Percentiles rank a stretch among this genome's conserved stretches.
Conservation (phyloP, 2,888 invertebrate species). For the Apoderus coryli region DNA sequence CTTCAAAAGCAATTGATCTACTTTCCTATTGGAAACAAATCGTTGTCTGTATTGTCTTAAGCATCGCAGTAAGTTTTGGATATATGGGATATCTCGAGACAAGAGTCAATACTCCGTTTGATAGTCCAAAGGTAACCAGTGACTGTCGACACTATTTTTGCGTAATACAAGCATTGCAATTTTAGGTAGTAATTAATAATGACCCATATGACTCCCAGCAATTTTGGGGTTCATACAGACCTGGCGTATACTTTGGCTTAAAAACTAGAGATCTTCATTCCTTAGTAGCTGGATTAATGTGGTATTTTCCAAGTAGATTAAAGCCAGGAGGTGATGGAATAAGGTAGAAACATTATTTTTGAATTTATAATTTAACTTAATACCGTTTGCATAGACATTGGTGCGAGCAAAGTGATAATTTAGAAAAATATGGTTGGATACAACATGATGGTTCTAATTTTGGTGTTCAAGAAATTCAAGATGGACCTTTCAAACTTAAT, state of each 20-base stretch:
- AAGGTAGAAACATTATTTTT: slow-evolving; percentile 32
- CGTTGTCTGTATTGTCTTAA: slow-evolving; percentile 45
- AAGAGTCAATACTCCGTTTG: slow-evolving; percentile 73
- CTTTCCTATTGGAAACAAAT: slow-evolving; percentile 43
- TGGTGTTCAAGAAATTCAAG: slow-evolving; percentile 80
- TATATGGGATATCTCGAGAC: slow-evolving; percentile 77
- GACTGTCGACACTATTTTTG: too few relatives aligned
- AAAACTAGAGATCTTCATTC: slow-evolving; percentile 82
- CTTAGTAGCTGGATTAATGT: slow-evolving; percentile 88
- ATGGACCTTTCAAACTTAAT: slow-evolving; percentile 57
- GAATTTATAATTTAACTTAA: slow-evolving; percentile 1
- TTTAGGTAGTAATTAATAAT: slow-evolving; percentile 51
- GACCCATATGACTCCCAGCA: slow-evolving; percentile 60
- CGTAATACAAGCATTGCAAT: slow-evolving; percentile 4
- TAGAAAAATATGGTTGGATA: slow-evolving; percentile 77
- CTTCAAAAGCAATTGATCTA: slow-evolving; percentile 16
- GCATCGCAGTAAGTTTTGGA: slow-evolving; percentile 58
- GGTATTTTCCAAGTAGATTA: slow-evolving; percentile 68
- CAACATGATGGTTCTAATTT: slow-evolving; percentile 87
- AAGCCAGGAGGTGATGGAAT: slow-evolving; percentile 60
- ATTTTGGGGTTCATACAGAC: slow-evolving; percentile 90
- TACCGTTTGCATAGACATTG: slow-evolving; percentile 63
- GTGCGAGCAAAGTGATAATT: slow-evolving; percentile 78
- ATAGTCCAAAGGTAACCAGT: slow-evolving; percentile 64
- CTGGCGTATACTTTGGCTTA: slow-evolving; percentile 80